Evolutionary conservation across 2,797 vertebrate genomes (phyloP), one percentile per base, ranked within the genome.

Genomic region (Silurus lanzhouensis): DNA sequence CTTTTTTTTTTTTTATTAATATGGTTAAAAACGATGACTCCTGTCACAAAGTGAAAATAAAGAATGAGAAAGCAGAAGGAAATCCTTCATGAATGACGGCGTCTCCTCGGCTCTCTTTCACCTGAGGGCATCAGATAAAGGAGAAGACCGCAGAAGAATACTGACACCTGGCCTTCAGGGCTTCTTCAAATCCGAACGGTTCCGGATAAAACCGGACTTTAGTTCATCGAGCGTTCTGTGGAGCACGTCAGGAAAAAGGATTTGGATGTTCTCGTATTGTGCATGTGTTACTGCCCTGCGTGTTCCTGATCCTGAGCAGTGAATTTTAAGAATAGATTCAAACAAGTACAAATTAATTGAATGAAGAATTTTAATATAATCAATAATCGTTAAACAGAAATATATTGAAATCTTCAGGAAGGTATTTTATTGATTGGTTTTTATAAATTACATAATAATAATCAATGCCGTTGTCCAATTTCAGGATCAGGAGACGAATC

Each of bases 241-340:
- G 31, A 9, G 68, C 25, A 22, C 25, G 61, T 79, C 20, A 9
- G 46, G 31, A 22, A 76, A 57, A 58, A 38, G 20, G 55, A 12
- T 55, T 78, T 76, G 57, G 81, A 83, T 86, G 25, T 72, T 52
- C 76, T 58, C 9, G 72, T 38, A 48, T 83, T 44, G 38, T 58
- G 63, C 8, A 71, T 27, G 52, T 70, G 63, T 52, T 67, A n/a
- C 52, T 46, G 55, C 9, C 25, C n/a, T 70, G 5, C 27, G 64
- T 27, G 20, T 14, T 25, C 61, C 2, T 12, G 68, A n/a, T 58
- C 22, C 27, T 25, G 55, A 55, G n/a, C 25, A 22, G 27, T 22
- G 2, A 20, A 55, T 64, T 79, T 6, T 10, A 9, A 17, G 25
- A 83, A 25, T n/a, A 14, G 25, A 55, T 31, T 52, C 25, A 31